These are phyloP conservation scores for Drepanosiphum platanoidis DNA, from an alignment of 2,888 invertebrate genomes.

Conservation along the genomic window DNA sequence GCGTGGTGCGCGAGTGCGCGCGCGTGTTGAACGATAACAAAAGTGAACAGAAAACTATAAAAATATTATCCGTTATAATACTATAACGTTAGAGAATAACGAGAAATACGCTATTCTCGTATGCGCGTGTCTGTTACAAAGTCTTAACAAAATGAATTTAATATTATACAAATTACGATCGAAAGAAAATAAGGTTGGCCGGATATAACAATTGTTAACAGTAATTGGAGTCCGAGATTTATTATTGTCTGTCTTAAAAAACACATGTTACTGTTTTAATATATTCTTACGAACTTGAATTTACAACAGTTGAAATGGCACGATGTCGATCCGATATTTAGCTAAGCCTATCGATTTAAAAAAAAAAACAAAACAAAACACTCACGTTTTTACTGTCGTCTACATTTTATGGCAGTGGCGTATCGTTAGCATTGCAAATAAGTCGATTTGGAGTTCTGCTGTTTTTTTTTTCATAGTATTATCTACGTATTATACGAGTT, in stretches of 20 bases:
- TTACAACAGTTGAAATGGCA: not conserved
- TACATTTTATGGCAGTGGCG: not conserved
- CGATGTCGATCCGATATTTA: not conserved
- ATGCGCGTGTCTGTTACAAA: not conserved
- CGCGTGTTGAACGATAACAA: too few relatives aligned
- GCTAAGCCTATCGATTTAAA: not conserved
- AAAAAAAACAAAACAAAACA: too few relatives aligned
- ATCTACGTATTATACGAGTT: not conserved
- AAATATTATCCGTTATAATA: too few relatives aligned
- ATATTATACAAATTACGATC: not conserved
- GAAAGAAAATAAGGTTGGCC: not conserved
- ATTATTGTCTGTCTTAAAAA: not conserved
- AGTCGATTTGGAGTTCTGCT: not conserved
- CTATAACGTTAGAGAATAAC: not conserved
- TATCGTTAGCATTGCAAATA: not conserved
- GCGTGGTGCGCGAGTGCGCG: too few relatives aligned
- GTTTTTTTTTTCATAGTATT: not conserved
- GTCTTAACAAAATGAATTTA: not conserved
- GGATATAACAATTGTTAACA: not conserved
- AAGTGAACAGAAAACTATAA: not conserved
- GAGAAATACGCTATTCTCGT: not conserved
- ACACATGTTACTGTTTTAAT: not conserved
- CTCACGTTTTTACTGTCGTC: not conserved
- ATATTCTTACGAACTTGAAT: not conserved
- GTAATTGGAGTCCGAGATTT: not conserved